Evolutionary conservation across 2,797 vertebrate species (phyloP).

Genomic region (Cryptoblepharus egeriae): DNA sequence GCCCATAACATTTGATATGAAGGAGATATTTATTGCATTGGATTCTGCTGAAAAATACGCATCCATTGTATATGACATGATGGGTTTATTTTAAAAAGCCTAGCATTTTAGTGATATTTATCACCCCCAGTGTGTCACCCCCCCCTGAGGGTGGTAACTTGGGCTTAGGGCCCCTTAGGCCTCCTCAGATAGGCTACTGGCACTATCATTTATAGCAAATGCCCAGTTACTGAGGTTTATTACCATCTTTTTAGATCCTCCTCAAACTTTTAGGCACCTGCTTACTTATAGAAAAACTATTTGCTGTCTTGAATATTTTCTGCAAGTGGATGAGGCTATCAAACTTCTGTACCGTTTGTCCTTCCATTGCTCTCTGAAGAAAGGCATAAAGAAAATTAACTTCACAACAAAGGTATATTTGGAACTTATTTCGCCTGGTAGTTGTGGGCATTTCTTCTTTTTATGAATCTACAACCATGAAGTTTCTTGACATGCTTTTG

Average conservation of each 20-base stretch:
- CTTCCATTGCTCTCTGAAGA: slow-evolving; percentile 7
- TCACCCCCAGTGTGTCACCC: too few species aligned
- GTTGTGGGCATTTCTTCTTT: background rate
- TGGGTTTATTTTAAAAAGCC: too few species aligned
- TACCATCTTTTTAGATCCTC: background rate
- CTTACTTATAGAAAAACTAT: too few species aligned
- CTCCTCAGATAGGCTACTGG: too few species aligned
- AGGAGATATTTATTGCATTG: too few species aligned
- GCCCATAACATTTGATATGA: too few species aligned
- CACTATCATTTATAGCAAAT: background rate
- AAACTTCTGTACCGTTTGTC: background rate
- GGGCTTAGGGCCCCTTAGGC: too few species aligned
- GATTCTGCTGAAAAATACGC: too few species aligned
- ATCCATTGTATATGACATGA: too few species aligned
- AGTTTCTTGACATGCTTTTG: background rate
- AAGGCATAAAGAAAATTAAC: slow-evolving; percentile 17
- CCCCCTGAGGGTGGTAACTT: too few species aligned
- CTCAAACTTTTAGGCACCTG: background rate
- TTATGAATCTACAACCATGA: background rate
- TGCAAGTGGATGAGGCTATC: background rate
- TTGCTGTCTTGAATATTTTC: slow-evolving; percentile 29
- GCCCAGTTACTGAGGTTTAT: background rate
- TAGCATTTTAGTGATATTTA: too few species aligned
- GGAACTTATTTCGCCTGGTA: too few species aligned
- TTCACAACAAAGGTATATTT: background rate